phyloP scores from a whole-genome alignment of 2,797 vertebrate genomes.

The Betta splendens region DNA sequence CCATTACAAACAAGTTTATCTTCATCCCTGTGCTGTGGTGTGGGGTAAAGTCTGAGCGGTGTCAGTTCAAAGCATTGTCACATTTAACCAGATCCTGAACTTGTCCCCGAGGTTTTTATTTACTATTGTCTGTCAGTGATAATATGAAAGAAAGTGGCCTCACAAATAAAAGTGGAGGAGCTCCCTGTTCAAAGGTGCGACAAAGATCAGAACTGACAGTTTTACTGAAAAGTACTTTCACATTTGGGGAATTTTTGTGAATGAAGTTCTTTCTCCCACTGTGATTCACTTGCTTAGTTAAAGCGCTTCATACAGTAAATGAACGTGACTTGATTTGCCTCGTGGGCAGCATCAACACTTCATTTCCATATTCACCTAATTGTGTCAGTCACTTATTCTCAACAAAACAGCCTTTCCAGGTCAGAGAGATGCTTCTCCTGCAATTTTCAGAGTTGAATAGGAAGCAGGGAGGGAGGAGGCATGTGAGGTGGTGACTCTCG shows the following conservation, averaged over 20 bases:
- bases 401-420: constrained; percentile 67
- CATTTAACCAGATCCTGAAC: constrained; percentile 74
- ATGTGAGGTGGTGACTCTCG: constrained; percentile 50
- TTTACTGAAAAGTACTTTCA: not conserved
- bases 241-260: constrained; percentile 7
- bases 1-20: constrained; percentile 85
- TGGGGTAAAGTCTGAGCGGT: constrained; percentile 72
- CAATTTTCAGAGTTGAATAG: constrained; percentile 60
- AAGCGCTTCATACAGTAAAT: constrained; percentile 51
- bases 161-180: not conserved
- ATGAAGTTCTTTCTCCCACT: constrained; percentile 10
- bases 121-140: constrained; percentile 64
- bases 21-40: constrained; percentile 71
- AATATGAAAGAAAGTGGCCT: constrained; percentile 48
- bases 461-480: constrained; percentile 7
- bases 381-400: constrained; percentile 70
- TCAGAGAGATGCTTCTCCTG: constrained; percentile 61
- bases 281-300: constrained; percentile 43
- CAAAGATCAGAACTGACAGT: constrained; percentile 1
- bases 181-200: not conserved
- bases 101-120: constrained; percentile 60
- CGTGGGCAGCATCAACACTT: constrained; percentile 38
- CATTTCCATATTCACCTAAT: constrained; percentile 70
- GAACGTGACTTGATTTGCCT: constrained; percentile 47
- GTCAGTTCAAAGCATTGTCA: constrained; percentile 81